Base-by-base conservation (phyloP, 2,797 vertebrate species). In the Setipinna tenuifilis region DNA sequence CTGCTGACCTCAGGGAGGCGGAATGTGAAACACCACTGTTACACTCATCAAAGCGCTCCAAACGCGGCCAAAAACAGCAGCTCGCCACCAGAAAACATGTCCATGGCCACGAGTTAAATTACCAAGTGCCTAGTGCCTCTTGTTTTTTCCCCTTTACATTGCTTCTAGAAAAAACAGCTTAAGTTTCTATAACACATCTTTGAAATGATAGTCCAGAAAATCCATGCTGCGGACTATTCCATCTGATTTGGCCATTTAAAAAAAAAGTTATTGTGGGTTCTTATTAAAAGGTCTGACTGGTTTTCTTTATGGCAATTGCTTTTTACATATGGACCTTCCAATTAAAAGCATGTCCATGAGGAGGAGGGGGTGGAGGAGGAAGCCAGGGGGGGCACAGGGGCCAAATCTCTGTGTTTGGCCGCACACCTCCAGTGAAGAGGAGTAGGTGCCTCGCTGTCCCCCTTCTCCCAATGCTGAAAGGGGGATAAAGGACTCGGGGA, bases 41-140 rank as follows among this genome's bases (percentile, higher is more conserved):
- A 78, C 95, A 96, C 94, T 94, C 94, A 95, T 96, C 95, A 94
- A 95, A 95, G 92, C 92, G 91, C 25, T 2, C 25, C 1, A 25
- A 71, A 31, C 71, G 17, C 41, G 16, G 71, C 35, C 35, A 41
- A 35, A 21, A 78, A 78, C 71, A 78, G 71, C 71, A 78, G 25
- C 71, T 41, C 19, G 35, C 35, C 35, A 44, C 71, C 71, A 78
- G 71, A 7, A 78, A 78, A 78, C 35, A 41, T 41, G 16, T 17
- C 23, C 25, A 78, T 35, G 71, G 16, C 31, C 16, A 10, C 1
- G 19, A 78, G 71, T 78, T 78, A 41, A 78, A 78, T 78, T 78
- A 78, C 71, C 35, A 41, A 78, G 16, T 78, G 50, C 1, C 50
- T 48, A 7, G 0, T 28, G 35, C 28, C 2, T 75, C 31, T 23